Percentiles rank a stretch among this genome's conserved stretches.
phyloP scores from a whole-genome alignment of 2,797 vertebrate genomes.

The Myotis vivesi region DNA sequence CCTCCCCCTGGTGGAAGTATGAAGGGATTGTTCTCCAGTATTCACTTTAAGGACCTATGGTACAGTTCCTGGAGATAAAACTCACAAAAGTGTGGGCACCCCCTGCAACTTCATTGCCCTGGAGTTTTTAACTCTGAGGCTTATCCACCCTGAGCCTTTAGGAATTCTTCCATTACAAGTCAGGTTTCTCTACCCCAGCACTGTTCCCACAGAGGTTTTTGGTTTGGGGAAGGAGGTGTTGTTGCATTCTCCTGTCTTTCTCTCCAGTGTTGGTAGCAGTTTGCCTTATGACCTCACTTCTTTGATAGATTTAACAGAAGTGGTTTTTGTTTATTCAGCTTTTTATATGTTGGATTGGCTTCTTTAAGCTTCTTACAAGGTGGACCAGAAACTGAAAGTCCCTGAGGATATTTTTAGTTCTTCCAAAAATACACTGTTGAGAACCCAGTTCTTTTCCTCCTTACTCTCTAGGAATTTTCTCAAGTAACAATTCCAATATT shows the following conservation, averaged over 20 bases:
- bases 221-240: not conserved
- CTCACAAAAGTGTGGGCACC: not conserved
- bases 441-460: slow-evolving; percentile 11
- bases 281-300: not conserved
- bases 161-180: not conserved
- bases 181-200: not conserved
- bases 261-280: not conserved
- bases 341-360: not conserved
- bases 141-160: not conserved
- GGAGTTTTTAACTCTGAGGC: not conserved
- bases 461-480: slow-evolving; percentile 67
- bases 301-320: not conserved
- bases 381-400: slow-evolving; percentile 1
- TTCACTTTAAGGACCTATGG: not conserved
- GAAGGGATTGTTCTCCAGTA: not conserved
- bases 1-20: not conserved
- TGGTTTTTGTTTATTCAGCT: not conserved
- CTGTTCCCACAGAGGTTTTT: not conserved
- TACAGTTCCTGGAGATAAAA: not conserved
- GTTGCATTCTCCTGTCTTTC: not conserved
- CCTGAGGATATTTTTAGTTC: slow-evolving; percentile 31
- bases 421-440: slow-evolving; percentile 35
- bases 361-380: not conserved
- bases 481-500: slow-evolving; percentile 36
- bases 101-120: not conserved